phyloP scores from a whole-genome alignment of 2,888 invertebrate genomes.

The Drosophila formosana region DNA sequence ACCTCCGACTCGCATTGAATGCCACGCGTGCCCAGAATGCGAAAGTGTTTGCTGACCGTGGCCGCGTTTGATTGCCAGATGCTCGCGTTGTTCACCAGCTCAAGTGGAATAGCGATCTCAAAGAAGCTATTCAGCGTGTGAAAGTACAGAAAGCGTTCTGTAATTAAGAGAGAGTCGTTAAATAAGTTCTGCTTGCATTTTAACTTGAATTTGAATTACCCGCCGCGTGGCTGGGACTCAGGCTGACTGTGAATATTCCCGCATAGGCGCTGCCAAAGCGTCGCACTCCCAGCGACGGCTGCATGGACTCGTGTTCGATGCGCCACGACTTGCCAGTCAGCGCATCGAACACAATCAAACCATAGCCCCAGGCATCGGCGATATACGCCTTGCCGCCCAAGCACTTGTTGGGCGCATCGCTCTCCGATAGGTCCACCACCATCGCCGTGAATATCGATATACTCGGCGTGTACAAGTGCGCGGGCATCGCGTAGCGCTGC shows the following conservation, averaged over 20 bases:
- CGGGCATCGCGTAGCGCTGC: conserved; percentile 76
- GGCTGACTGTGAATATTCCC: conserved; percentile 82
- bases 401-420: conserved; percentile 83
- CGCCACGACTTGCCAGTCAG: conserved; percentile 86
- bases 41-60: conserved; percentile 85
- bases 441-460: conserved; percentile 84
- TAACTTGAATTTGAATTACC: conserved; percentile 27
- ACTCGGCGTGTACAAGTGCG: conserved; percentile 73
- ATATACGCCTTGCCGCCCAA: conserved; percentile 87
- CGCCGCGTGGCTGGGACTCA: conserved; percentile 68
- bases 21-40: conserved; percentile 86
- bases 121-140: conserved; percentile 88
- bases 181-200: neutral
- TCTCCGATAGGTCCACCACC: conserved; percentile 86
- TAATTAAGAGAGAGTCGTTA: neutral
- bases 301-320: conserved; percentile 87
- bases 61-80: conserved; percentile 84
- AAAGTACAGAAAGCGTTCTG: conserved; percentile 87
- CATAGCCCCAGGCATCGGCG: conserved; percentile 88
- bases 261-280: conserved; percentile 75
- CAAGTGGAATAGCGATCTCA: conserved; percentile 87
- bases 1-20: conserved; percentile 91
- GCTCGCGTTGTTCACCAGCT: conserved; percentile 86
- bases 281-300: conserved; percentile 84
- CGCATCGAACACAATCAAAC: conserved; percentile 88